Evolutionary conservation across 2,113 vertebrate genomes (phyloP).

Genomic region (Neoarius graeffei): DNA sequence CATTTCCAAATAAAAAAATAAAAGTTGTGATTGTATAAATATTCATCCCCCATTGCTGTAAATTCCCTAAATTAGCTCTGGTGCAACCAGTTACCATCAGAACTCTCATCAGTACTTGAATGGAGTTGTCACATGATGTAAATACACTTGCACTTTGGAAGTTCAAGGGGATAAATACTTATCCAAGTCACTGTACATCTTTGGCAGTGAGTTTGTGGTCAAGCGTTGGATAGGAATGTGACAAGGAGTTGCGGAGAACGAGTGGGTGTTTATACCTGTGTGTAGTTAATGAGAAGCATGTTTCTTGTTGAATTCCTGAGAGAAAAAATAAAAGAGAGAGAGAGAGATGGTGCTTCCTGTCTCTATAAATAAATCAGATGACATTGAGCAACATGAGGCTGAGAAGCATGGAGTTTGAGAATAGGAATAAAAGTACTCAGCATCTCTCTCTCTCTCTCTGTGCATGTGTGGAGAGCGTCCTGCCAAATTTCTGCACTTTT

Average conservation of each 20-base stretch:
- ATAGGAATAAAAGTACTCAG: no score
- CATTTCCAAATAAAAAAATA: neutral
- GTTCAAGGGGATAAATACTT: neutral
- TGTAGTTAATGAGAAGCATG: no score
- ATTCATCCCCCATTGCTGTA: neutral
- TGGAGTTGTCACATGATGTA: neutral
- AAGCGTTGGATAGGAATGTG: neutral
- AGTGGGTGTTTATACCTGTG: no score
- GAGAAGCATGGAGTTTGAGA: no score
- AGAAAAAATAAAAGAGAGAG: neutral
- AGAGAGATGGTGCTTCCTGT: no score
- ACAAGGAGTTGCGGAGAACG: neutral
- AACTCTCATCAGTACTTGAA: neutral
- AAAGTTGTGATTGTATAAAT: neutral
- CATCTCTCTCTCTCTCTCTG: no score
- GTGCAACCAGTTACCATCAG: neutral
- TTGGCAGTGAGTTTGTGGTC: neutral
- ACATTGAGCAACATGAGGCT: no score
- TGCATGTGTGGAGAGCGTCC: no score
- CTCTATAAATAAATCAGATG: no score
- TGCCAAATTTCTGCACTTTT: neutral
- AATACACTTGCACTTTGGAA: neutral
- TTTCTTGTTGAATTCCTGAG: neutral
- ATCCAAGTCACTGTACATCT: neutral
- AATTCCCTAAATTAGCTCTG: neutral